A percentile compares a stretch with the other conserved stretches of the same genome.
These are phyloP conservation scores for Lamprotornis superbus DNA, from an alignment of 2,113 vertebrate genomes.

Conservation along the genomic window DNA sequence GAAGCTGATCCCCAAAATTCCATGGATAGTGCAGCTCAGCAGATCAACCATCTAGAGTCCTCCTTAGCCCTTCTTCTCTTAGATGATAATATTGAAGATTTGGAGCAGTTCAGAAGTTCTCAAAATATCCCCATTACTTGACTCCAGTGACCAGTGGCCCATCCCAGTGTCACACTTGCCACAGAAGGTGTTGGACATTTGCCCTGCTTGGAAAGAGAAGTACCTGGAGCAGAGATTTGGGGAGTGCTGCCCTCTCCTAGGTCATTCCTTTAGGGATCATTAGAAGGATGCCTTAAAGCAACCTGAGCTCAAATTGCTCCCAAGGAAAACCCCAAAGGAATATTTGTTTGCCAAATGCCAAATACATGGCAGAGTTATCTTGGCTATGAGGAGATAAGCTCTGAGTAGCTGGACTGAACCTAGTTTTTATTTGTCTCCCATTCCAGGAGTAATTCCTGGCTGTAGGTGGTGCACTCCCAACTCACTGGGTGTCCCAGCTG, in stretches of 20 bases:
- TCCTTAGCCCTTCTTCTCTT: not conserved
- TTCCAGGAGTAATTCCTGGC: not conserved
- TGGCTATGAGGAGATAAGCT: not conserved
- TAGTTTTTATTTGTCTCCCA: not conserved
- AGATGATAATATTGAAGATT: not conserved
- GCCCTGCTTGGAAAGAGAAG: not conserved
- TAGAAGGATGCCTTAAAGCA: not conserved
- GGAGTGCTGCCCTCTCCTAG: not conserved
- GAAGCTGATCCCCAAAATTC: not conserved
- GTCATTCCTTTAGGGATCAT: not conserved
- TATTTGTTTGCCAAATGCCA: not conserved
- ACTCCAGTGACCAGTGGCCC: not conserved
- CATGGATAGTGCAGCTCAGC: not conserved
- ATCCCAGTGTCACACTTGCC: not conserved
- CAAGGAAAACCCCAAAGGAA: not conserved
- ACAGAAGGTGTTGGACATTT: not conserved
- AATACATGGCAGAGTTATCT: not conserved
- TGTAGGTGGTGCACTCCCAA: rapidly evolving
- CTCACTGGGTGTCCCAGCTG: not conserved
- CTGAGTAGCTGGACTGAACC: not conserved
- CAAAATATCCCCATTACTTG: not conserved
- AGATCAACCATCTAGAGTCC: not conserved
- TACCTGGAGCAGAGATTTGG: not conserved
- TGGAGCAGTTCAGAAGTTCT: not conserved
- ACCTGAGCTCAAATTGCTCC: not conserved